Percentiles rank a stretch among this genome's conserved stretches.
Evolutionary conservation across 2,113 vertebrate species (phyloP).

Genomic region (Plestiodon gilberti): DNA sequence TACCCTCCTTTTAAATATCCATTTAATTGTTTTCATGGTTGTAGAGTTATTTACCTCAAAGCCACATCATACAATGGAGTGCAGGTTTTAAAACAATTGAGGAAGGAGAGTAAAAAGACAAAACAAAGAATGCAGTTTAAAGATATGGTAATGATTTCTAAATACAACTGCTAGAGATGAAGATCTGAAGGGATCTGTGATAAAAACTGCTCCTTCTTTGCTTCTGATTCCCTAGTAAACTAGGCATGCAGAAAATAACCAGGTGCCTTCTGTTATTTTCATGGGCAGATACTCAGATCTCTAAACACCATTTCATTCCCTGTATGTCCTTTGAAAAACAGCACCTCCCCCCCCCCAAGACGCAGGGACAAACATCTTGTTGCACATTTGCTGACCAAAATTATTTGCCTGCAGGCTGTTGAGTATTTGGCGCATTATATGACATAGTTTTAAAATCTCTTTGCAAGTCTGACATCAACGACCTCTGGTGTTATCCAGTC

Average conservation of each 20-base stretch:
- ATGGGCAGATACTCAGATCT: conserved; percentile 54
- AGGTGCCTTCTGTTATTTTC: conserved; percentile 58
- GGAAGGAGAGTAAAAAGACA: not conserved
- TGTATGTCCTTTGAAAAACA: conserved; percentile 66
- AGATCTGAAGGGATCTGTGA: conserved; percentile 55
- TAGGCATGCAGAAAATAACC: conserved; percentile 54
- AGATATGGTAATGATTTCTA: conserved; percentile 44
- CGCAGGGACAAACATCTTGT: conserved; percentile 40
- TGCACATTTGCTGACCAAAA: conserved; percentile 55
- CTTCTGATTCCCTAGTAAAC: conserved; percentile 45
- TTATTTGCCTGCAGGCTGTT: conserved; percentile 53
- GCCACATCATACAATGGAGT: conserved; percentile 9
- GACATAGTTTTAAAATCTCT: conserved; percentile 45
- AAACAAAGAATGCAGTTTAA: conserved; percentile 1
- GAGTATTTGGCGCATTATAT: conserved; percentile 64
- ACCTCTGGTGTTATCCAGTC: not conserved
- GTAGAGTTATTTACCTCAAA: conserved; percentile 19
- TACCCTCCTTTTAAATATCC: not conserved
- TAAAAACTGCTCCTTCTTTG: conserved; percentile 49
- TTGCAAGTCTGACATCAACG: conserved; percentile 50
- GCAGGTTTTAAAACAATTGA: not conserved
- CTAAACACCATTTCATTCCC: conserved; percentile 67
- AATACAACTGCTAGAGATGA: conserved; percentile 44
- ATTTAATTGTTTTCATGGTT: not conserved
- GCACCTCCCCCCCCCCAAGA: conserved; percentile 47